Base-by-base conservation (phyloP, 2,888 invertebrate species). In the Sylvicola cinctus region DNA sequence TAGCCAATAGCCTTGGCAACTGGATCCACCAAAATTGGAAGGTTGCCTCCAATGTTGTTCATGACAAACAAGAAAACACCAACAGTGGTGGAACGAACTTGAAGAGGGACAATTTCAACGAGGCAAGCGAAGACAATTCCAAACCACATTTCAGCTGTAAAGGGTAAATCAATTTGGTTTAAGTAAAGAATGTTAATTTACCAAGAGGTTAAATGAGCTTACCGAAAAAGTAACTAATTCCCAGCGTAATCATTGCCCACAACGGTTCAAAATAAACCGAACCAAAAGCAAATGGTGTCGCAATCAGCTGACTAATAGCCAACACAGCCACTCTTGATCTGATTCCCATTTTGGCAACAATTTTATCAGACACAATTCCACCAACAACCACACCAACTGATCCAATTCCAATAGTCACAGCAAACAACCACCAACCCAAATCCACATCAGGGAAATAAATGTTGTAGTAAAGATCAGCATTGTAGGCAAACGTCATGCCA, bases 91-190 rank as follows among this genome's bases (percentile, higher is more conserved):
- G 85, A 85, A 31, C 87, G 66, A 11, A 84, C 70, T 5, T 74
- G 68, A 31, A 81, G 49, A 1, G 85, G 85, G 2, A 87, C 84
- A 40, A 87, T 79, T 60, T 87, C 87, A 2, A 88, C 84, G 3
- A 88, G 65, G 48, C 87, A 79, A 3, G 87, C 85, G 54, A 87
- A 87, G 3, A 87, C 74, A 41, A 88, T 85, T 32, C 87, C 87
- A 55, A 87, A 87, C 87, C 87, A 88, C 85, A 85, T 87, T 61
- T 87, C 87, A 46, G 87, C 85, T 79, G 61, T 8, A 8, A 6
- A 20, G 20, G 5, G 20, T 6, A 20, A 20, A n/a, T n/a, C n/a
- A n/a, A n/a, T n/a, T n/a, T n/a, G n/a, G n/a, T n/a, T n/a, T n/a
- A n/a, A n/a, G n/a, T n/a, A n/a, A n/a, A 20, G 29, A 17, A 11